Evolutionary conservation across 2,888 invertebrate species (phyloP).

Genomic region (Archips crataeganus): DNA sequence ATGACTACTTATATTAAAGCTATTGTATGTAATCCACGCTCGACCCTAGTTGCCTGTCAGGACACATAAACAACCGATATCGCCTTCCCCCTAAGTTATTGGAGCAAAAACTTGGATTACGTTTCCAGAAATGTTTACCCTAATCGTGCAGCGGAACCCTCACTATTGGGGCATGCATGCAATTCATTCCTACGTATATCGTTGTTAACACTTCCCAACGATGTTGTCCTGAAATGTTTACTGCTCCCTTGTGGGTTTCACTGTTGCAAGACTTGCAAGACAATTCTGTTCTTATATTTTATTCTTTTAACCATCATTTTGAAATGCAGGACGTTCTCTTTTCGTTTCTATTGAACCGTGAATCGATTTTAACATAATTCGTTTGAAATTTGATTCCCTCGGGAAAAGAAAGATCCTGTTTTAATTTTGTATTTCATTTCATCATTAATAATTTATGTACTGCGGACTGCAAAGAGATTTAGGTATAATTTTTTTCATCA

Average conservation of each 20-base stretch:
- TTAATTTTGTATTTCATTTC: neutral
- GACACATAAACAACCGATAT: slow-evolving; percentile 18
- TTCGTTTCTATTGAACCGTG: neutral
- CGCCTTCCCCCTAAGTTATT: slow-evolving; percentile 33
- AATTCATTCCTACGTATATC: slow-evolving; percentile 25
- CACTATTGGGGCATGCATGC: slow-evolving; percentile 22
- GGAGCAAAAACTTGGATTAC: slow-evolving; percentile 31
- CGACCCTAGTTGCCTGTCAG: slow-evolving; percentile 5
- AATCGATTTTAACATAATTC: neutral
- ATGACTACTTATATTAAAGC: slow-evolving; percentile 8
- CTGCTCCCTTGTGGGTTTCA: neutral
- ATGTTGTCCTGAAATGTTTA: slow-evolving; percentile 17
- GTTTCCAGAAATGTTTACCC: slow-evolving; percentile 36
- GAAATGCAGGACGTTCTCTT: neutral
- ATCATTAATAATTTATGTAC: too few species aligned
- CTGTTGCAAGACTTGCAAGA: slow-evolving; percentile 5
- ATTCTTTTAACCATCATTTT: neutral
- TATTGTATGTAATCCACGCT: slow-evolving; percentile 19
- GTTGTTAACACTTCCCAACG: slow-evolving; percentile 24
- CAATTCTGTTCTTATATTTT: slow-evolving; percentile 3
- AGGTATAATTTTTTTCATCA: too few species aligned
- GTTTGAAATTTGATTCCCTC: neutral
- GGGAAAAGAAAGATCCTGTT: too few species aligned
- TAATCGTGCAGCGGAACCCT: slow-evolving; percentile 10
- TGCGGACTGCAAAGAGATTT: too few species aligned